phyloP scores from a whole-genome alignment of 2,888 invertebrate genomes.

The Dascillus cervinus region DNA sequence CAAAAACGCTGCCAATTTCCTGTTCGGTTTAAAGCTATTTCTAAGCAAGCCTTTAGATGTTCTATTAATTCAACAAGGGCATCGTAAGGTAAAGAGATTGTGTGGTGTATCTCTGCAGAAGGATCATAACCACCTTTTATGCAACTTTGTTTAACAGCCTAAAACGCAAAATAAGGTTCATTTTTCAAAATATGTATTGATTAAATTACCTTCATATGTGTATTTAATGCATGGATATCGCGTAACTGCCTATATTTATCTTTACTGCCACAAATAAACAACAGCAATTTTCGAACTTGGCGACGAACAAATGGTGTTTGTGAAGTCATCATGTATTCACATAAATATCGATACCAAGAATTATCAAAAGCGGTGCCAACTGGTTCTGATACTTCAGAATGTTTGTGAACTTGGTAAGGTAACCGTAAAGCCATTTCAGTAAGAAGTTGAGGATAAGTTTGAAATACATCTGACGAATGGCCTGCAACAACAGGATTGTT shows the following conservation, averaged over 20 bases:
- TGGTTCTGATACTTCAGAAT: conserved; percentile 51
- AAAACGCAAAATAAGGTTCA: conserved; percentile 12
- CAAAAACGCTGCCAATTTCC: conserved; percentile 95
- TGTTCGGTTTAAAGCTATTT: conserved; percentile 84
- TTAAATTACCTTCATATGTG: conserved; percentile 64
- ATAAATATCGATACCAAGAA: conserved; percentile 73
- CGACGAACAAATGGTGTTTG: conserved; percentile 83
- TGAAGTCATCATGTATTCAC: conserved; percentile 93
- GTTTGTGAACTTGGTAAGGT: conserved; percentile 88
- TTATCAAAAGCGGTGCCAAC: conserved; percentile 46
- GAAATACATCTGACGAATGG: conserved; percentile 86
- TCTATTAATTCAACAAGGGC: conserved; percentile 90
- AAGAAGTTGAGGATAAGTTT: conserved; percentile 86
- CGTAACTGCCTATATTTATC: conserved; percentile 91
- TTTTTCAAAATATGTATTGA: not conserved
- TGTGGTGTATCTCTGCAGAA: conserved; percentile 40
- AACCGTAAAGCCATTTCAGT: conserved; percentile 91
- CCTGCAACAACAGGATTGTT: conserved; percentile 46
- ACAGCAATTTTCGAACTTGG: conserved; percentile 84
- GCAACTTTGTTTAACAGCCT: conserved; percentile 49
- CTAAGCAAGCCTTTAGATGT: conserved; percentile 87
- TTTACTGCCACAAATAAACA: conserved; percentile 90
- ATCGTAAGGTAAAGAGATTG: conserved; percentile 69
- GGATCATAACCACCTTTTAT: conserved; percentile 49
- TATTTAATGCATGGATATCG: conserved; percentile 87